Percentiles rank a stretch among this genome's conserved stretches.
Conservation (phyloP, 2,797 vertebrate species). For the Pseudomugil gertrudae region DNA sequence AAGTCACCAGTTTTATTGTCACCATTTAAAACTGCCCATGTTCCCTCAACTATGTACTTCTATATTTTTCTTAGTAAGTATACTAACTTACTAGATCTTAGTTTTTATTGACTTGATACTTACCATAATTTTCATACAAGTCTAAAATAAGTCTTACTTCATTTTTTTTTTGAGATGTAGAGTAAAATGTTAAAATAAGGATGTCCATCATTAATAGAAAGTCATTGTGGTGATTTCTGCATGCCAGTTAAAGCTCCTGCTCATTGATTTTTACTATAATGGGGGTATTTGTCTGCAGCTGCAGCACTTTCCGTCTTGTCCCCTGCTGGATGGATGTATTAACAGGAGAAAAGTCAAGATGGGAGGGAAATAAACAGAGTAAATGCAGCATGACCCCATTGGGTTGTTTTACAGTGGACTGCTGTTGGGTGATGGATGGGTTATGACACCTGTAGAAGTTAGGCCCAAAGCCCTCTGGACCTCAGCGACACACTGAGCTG, state of each 20-base stretch:
- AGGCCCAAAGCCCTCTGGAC: constrained; percentile 58
- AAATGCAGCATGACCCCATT: constrained; percentile 64
- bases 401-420: constrained; percentile 60
- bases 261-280: constrained; percentile 12
- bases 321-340: constrained; percentile 31
- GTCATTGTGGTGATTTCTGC: neutral
- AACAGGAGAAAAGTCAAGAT: constrained; percentile 18
- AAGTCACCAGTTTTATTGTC: neutral
- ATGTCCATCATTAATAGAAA: neutral
- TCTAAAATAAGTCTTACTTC: no score
- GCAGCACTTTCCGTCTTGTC: constrained; percentile 3
- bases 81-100: neutral
- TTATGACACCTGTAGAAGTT: constrained; percentile 74
- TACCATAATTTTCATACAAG: no score
- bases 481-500: constrained; percentile 52
- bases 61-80: neutral
- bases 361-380: constrained; percentile 55
- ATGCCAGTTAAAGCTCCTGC: neutral
- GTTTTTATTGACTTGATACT: no score
- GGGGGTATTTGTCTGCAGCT: constrained; percentile 9
- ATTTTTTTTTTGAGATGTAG: neutral
- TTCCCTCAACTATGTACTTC: neutral
- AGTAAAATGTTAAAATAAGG: neutral
- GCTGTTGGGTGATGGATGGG: constrained; percentile 70
- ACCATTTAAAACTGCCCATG: neutral